Evolutionary conservation across 2,888 invertebrate species (phyloP), one percentile per base, ranked within the genome.

Genomic region (Falcaria lacertinaria): DNA sequence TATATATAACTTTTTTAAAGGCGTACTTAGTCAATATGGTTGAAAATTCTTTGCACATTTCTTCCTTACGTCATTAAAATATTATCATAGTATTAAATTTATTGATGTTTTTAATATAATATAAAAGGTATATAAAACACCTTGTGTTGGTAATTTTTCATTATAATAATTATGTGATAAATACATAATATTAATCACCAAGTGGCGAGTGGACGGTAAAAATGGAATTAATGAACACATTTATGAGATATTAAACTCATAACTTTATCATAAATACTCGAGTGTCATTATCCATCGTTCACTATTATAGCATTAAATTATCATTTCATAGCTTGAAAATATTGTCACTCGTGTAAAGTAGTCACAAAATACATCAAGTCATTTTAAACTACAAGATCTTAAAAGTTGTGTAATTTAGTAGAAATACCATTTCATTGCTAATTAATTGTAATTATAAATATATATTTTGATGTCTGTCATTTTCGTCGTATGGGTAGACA

Each of bases 51-150:
- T 11, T 11, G 28, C 11, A 28, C 28, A 28, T 28, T 28, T 11
- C 11, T 11, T 11, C 3, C 28, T 7, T 11, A 7, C 7, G 11
- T 28, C 11, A 28, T n/a, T n/a, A n/a, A n/a, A n/a, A n/a, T n/a
- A n/a, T n/a, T n/a, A n/a, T n/a, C n/a, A n/a, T n/a, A n/a, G 66
- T 75, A 74, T 77, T 65, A 70, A n/a, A 69, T 75, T 72, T 75
- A 41, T 55, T 70, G 60, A 59, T 49, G 44, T 52, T 54, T 73
- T 4, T 4, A 19, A 19, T 19, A 19, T 19, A 19, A 19, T 19
- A 6, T 4, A 19, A 19, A 1, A 19, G 0, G 19, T 19, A 0
- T 19, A 19, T 6, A 19, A 3, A n/a, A n/a, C n/a, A n/a, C n/a
- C n/a, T n/a, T n/a, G n/a, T n/a, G n/a, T n/a, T n/a, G n/a, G n/a